phyloP scores from a whole-genome alignment of 2,797 vertebrate genomes.

The Gambelia wislizenii region DNA sequence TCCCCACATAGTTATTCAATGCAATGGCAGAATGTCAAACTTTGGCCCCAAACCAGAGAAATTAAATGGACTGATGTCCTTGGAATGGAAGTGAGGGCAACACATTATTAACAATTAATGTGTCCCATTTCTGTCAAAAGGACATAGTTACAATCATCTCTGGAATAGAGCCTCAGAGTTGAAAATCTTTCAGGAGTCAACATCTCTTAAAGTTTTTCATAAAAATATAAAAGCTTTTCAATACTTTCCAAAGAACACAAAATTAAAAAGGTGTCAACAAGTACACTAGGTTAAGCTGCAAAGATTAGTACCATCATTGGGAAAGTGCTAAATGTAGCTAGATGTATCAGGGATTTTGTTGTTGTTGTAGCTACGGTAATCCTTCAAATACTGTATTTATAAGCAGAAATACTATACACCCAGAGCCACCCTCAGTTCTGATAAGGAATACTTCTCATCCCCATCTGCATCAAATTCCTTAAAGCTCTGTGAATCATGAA shows the following conservation, averaged over 20 bases:
- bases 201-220: conserved; percentile 61
- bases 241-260: conserved; percentile 68
- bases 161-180: conserved; percentile 37
- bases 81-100: background rate
- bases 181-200: conserved; percentile 63
- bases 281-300: conserved; percentile 68
- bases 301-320: conserved; percentile 62
- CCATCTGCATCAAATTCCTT: conserved; percentile 76
- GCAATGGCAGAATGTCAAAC: background rate
- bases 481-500: conserved; percentile 66
- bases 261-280: conserved; percentile 65
- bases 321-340: conserved; percentile 59
- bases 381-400: conserved; percentile 52
- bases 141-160: background rate
- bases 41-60: background rate
- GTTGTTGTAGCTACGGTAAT: conserved; percentile 64
- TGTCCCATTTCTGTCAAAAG: background rate
- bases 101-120: conserved; percentile 1
- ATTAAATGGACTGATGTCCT: background rate
- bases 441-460: conserved; percentile 78
- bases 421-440: conserved; percentile 78
- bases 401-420: conserved; percentile 69
- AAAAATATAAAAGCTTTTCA: conserved; percentile 68
- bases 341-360: conserved; percentile 33
- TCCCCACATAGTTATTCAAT: conserved; percentile 26